Evolutionary conservation across 2,888 invertebrate genomes (phyloP).

Genomic region (Caenorhabditis sp.): DNA sequence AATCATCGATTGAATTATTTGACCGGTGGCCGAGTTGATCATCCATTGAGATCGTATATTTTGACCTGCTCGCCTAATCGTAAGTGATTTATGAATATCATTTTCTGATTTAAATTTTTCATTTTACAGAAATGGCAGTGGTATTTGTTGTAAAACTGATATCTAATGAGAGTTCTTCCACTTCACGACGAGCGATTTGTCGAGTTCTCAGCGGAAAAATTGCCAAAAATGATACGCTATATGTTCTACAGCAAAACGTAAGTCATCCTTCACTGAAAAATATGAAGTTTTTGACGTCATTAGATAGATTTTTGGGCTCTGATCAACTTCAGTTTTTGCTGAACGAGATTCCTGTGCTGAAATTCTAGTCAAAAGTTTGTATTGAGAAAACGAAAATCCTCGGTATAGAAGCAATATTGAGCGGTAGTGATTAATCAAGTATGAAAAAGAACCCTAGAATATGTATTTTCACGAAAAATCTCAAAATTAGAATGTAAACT

Average conservation of each 20-base stretch:
- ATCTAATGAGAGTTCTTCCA: constrained; percentile 18
- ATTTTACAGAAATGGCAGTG: constrained; percentile 30
- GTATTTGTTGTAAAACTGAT: constrained; percentile 64
- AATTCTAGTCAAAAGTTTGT: too few species aligned
- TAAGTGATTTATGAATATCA: not conserved
- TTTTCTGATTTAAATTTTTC: not conserved
- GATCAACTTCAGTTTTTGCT: too few species aligned
- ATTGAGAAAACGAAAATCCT: too few species aligned
- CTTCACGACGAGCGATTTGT: constrained; percentile 54
- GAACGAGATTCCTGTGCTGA: too few species aligned
- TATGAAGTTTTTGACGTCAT: too few species aligned
- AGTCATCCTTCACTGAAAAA: not conserved
- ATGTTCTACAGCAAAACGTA: constrained; percentile 32
- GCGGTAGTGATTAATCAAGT: too few species aligned
- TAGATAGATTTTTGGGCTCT: too few species aligned
- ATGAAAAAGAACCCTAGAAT: too few species aligned
- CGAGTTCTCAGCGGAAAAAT: constrained; percentile 63
- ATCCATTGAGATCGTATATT: constrained; percentile 35
- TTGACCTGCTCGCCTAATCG: constrained; percentile 26
- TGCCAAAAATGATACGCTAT: constrained; percentile 24
- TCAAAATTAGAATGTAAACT: too few species aligned
- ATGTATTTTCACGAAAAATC: too few species aligned
- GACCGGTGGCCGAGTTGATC: constrained; percentile 33
- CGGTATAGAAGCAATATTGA: too few species aligned
- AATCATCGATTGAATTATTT: constrained; percentile 41